Evolutionary conservation across 2,113 vertebrate genomes (phyloP).

Genomic region (Rostratula benghalensis): DNA sequence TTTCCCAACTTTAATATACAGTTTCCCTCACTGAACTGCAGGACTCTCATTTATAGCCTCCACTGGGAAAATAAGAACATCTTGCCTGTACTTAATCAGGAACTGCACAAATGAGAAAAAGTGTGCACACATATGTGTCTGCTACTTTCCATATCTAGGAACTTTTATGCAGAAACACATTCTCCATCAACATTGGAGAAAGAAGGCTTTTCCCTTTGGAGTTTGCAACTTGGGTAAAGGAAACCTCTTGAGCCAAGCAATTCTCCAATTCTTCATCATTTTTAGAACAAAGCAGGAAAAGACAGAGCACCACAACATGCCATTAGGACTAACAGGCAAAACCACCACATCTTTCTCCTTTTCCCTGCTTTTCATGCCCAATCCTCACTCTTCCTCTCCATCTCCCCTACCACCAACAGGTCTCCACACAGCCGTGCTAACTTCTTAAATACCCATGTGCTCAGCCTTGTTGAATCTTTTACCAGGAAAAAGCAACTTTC

Average conservation of each 20-base stretch:
- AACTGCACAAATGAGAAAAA: background rate
- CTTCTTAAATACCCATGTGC: background rate
- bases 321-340: background rate
- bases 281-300: background rate
- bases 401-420: background rate
- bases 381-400: background rate
- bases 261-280: background rate
- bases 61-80: background rate
- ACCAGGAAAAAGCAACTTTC: background rate
- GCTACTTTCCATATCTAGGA: background rate
- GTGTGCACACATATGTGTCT: background rate
- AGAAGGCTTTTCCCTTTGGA: background rate
- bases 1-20: background rate
- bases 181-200: background rate
- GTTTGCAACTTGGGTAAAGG: background rate
- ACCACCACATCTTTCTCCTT: fast-evolving
- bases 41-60: background rate
- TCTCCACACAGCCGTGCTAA: background rate
- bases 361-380: background rate
- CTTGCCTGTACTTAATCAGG: background rate
- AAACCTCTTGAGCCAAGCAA: background rate
- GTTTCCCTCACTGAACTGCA: background rate
- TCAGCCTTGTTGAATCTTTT: background rate
- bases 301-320: background rate
- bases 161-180: background rate